Evolutionary conservation across 2,797 vertebrate species (phyloP).

Genomic region (Odontamblyopus lacepedii): DNA sequence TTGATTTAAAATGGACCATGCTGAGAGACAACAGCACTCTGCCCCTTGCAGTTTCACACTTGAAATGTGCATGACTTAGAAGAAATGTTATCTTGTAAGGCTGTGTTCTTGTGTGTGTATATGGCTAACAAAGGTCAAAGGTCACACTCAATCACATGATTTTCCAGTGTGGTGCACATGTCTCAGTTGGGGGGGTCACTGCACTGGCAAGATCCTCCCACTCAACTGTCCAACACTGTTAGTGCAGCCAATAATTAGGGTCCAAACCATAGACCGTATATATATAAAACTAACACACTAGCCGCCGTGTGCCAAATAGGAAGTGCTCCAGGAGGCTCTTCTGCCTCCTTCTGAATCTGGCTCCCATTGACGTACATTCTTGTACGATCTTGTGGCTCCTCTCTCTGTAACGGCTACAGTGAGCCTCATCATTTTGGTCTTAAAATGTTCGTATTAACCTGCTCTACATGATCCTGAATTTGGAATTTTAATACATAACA

Average conservation of each 20-base stretch:
- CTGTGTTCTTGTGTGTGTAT: neutral
- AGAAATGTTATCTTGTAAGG: constrained; percentile 24
- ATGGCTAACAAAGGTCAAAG: constrained; percentile 6
- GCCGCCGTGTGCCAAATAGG: too few species aligned
- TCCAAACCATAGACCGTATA: constrained; percentile 5
- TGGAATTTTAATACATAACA: too few species aligned
- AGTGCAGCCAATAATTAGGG: constrained; percentile 32
- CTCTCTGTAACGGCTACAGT: too few species aligned
- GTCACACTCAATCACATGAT: constrained; percentile 22
- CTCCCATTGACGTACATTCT: too few species aligned
- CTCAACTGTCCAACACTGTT: constrained; percentile 29
- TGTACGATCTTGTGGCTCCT: too few species aligned
- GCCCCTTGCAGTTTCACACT: constrained; percentile 13
- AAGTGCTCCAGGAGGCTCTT: too few species aligned
- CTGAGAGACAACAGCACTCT: constrained; percentile 12
- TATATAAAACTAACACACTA: too few species aligned
- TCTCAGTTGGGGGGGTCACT: constrained; percentile 40
- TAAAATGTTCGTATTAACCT: too few species aligned
- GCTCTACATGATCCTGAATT: too few species aligned
- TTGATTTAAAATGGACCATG: constrained; percentile 44
- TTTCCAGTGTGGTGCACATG: neutral
- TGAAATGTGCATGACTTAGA: constrained; percentile 12
- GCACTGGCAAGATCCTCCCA: constrained; percentile 11
- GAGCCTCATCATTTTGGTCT: too few species aligned
- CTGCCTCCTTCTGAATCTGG: too few species aligned